These are phyloP conservation scores for Himalopsyche phryganea DNA, from an alignment of 1,140 invertebrate genomes.

Conservation along the genomic window DNA sequence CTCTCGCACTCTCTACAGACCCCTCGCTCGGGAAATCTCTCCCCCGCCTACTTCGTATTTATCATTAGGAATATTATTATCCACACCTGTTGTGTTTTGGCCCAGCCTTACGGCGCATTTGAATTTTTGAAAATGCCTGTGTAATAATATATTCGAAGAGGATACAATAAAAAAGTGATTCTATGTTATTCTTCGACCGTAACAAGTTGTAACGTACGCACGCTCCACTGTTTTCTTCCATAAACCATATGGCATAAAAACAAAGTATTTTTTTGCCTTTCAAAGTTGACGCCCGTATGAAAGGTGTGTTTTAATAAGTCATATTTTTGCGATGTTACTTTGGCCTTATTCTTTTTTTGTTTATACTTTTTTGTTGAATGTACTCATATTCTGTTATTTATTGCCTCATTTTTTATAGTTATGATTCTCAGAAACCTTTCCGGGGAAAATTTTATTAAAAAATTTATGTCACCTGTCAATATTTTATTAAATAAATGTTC, in stretches of 20 bases:
- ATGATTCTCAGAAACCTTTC: no score
- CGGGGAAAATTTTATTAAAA: no score
- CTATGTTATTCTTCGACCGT: slow-evolving; percentile 29
- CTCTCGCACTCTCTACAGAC: background rate
- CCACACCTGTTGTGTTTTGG: slow-evolving; percentile 32
- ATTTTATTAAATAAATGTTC: no score
- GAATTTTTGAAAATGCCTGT: slow-evolving; percentile 29
- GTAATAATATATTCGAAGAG: slow-evolving; percentile 20
- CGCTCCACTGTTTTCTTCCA: slow-evolving; percentile 1
- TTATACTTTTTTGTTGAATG: no score
- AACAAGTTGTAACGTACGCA: slow-evolving; percentile 32
- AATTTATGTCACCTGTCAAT: no score
- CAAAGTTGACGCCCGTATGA: background rate
- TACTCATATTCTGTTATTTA: no score
- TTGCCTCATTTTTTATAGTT: no score
- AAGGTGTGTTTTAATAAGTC: background rate
- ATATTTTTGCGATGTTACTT: background rate
- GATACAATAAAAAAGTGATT: slow-evolving; percentile 34
- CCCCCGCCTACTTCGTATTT: slow-evolving; percentile 13
- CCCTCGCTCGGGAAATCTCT: background rate
- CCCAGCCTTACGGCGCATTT: slow-evolving; percentile 29
- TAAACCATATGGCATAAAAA: slow-evolving; percentile 5
- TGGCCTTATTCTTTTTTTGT: no score
- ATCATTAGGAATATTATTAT: slow-evolving; percentile 34
- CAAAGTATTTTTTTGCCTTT: background rate